Percentiles rank a stretch among this genome's conserved stretches.
These are phyloP conservation scores for Agrilus planipennis DNA, from an alignment of 1,140 invertebrate genomes.

Conservation along the genomic window DNA sequence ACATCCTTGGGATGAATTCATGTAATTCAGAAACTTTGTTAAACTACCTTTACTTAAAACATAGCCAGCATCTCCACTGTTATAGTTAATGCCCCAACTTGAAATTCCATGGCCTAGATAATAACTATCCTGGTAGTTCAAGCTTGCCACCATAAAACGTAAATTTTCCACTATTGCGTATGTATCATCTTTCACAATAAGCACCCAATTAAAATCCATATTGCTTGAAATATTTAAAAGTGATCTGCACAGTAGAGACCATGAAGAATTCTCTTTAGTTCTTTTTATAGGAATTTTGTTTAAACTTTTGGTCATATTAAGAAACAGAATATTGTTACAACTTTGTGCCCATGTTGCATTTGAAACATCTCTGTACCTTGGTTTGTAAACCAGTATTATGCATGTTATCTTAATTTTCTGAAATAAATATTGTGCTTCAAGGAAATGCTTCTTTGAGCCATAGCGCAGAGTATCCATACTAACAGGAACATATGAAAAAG, in stretches of 20 bases:
- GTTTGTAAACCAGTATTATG: slow-evolving; percentile 18
- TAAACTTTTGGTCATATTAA: slow-evolving; percentile 13
- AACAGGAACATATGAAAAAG: too few species aligned
- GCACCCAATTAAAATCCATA: slow-evolving; percentile 24
- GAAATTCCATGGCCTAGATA: slow-evolving; percentile 23
- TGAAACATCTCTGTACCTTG: slow-evolving; percentile 17
- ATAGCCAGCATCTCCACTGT: slow-evolving; percentile 21
- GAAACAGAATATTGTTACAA: slow-evolving; percentile 18
- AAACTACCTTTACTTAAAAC: slow-evolving; percentile 20
- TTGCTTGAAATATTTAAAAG: slow-evolving; percentile 6
- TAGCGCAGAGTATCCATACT: slow-evolving; percentile 27
- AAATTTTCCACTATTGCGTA: slow-evolving; percentile 27
- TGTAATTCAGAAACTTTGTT: slow-evolving; percentile 12
- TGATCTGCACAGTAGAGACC: slow-evolving; percentile 18
- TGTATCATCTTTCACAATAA: slow-evolving; percentile 23
- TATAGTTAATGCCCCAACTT: slow-evolving; percentile 10
- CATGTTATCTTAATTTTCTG: slow-evolving; percentile 20
- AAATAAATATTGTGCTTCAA: slow-evolving; percentile 22
- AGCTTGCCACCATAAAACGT: slow-evolving; percentile 17
- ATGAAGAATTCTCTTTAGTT: slow-evolving; percentile 18
- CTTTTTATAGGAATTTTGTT: slow-evolving; percentile 17
- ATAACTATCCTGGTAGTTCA: slow-evolving; percentile 17
- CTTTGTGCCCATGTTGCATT: slow-evolving; percentile 22
- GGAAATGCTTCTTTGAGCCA: slow-evolving; percentile 10
- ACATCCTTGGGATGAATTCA: slow-evolving; percentile 12